phyloP scores from a whole-genome alignment of 2,888 invertebrate genomes.

The Pachycephus smyrnensis region DNA sequence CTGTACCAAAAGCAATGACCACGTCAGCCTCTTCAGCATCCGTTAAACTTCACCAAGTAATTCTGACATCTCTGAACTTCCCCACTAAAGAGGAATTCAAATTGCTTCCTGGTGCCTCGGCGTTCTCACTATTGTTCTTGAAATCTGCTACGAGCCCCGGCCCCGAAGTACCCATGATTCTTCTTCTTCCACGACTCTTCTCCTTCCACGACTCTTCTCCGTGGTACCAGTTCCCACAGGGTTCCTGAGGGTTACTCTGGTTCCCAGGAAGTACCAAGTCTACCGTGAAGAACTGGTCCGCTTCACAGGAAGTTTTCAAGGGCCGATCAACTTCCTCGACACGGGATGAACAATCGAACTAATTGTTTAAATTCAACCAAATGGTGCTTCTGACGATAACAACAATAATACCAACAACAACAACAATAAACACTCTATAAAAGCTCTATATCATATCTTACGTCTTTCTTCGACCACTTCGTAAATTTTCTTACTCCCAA shows the following conservation, averaged over 20 bases:
- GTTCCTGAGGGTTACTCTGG: neutral
- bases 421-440: neutral
- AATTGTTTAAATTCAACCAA: neutral
- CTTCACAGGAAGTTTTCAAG: neutral
- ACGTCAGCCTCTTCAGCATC: neutral
- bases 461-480: neutral
- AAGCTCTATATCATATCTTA: neutral
- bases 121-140: neutral
- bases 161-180: neutral
- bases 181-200: neutral
- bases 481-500: neutral
- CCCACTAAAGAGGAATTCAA: neutral
- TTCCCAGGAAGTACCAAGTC: neutral
- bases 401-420: neutral
- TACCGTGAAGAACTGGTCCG: neutral
- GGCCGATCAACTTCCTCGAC: neutral
- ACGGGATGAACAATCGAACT: neutral
- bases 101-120: neutral
- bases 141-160: neutral
- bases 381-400: neutral
- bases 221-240: neutral
- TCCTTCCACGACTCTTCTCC: neutral
- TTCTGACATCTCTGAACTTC: neutral
- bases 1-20: neutral
- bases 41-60: neutral